Evolutionary conservation across 1,140 invertebrate genomes (phyloP).

Genomic region (Sycophaga agraensis): DNA sequence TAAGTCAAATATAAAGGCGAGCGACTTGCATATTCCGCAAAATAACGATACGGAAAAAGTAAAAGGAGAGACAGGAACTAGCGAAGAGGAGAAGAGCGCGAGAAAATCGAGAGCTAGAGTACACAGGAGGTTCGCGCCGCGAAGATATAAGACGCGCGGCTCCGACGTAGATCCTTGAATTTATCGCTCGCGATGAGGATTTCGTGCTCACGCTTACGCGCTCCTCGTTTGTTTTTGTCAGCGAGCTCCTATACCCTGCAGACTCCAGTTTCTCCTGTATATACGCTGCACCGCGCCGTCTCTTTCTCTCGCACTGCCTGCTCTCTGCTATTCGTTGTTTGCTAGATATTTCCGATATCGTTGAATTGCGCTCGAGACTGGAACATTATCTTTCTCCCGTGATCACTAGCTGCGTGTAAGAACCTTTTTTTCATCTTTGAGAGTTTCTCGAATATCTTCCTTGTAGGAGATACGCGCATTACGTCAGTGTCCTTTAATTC

Average conservation of each 20-base stretch:
- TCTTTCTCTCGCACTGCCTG: background rate
- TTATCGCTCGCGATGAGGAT: constrained; percentile 16
- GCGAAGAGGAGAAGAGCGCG: background rate
- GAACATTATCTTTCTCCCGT: background rate
- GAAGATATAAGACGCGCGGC: background rate
- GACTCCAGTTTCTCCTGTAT: background rate
- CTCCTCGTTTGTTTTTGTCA: constrained; percentile 18
- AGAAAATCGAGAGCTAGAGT: background rate
- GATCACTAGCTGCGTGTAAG: no score
- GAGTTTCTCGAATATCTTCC: no score
- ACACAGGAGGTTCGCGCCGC: background rate
- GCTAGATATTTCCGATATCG: constrained; percentile 2
- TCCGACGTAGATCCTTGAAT: constrained; percentile 14
- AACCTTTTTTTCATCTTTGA: no score
- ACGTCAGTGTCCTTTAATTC: no score
- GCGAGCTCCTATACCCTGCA: background rate
- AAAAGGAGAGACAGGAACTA: no score
- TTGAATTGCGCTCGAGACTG: background rate
- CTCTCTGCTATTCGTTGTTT: background rate
- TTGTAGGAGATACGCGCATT: no score
- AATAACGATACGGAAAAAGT: no score
- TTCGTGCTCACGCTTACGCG: constrained; percentile 4
- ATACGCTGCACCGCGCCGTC: background rate
- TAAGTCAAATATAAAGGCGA: no score
- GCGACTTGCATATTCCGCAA: no score